Conservation (phyloP, 1,140 invertebrate genomes). For the Camponotus vicinus region DNA sequence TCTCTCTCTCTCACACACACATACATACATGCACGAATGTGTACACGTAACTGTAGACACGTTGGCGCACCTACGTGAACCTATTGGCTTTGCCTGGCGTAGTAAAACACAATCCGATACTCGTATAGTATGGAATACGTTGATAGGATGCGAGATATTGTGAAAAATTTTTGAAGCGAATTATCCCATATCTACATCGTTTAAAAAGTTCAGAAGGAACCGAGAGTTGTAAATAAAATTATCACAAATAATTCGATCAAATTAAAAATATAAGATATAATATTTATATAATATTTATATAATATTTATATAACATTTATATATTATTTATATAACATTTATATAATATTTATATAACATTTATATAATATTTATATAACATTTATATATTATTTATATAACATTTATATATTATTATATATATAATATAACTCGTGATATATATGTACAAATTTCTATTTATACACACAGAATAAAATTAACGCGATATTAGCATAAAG, state of each 20-base stretch:
- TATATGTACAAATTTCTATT: too few species aligned
- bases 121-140: background rate
- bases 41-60: constrained; percentile 69
- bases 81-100: constrained; percentile 77
- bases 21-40: constrained; percentile 67
- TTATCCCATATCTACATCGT: background rate
- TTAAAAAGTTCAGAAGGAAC: background rate
- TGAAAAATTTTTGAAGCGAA: constrained; percentile 15
- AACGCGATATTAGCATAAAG: too few species aligned
- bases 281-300: too few species aligned
- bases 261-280: too few species aligned
- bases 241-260: background rate
- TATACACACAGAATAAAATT: too few species aligned
- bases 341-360: too few species aligned
- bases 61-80: constrained; percentile 67
- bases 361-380: too few species aligned
- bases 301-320: too few species aligned
- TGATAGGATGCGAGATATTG: constrained; percentile 23
- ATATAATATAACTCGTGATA: too few species aligned
- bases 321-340: too few species aligned
- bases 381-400: too few species aligned
- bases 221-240: background rate
- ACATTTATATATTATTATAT: too few species aligned
- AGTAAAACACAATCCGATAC: background rate
- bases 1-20: background rate